Evolutionary conservation across 2,888 invertebrate genomes (phyloP), one percentile per base, ranked within the genome.

Genomic region (Strigamia maritima): DNA sequence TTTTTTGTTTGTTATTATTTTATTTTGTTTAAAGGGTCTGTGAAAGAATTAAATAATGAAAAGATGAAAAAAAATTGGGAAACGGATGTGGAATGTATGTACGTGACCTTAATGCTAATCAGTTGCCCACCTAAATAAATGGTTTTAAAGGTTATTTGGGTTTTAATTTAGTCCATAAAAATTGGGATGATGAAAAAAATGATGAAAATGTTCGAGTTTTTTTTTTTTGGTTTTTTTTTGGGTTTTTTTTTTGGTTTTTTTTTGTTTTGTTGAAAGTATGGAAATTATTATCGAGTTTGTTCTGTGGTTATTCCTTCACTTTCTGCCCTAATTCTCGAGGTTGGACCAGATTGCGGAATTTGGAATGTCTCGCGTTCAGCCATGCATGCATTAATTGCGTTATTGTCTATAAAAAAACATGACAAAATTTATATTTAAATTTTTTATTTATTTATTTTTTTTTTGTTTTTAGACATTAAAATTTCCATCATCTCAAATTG

Each of bases 401-500:
- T 44, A 44, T 44, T 44, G 14, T 44, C 44, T 44, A 35, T 12
- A n/a, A n/a, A n/a, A n/a, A n/a, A n/a, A n/a, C n/a, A n/a, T n/a
- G n/a, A n/a, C n/a, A n/a, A n/a, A n/a, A n/a, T n/a, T n/a, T 14
- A 44, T n/a, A 16, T 44, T 44, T 44, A 2, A 6, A 12, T 44
- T 12, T 44, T 70, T 10, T 70, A 19, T 24, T 70, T 28, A 19
- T 22, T 70, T 70, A 12, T 70, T 70, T 70, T 28, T 28, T 28
- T 4, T 70, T 70, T 28, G 7, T 78, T 76, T 80, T 1, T 77
- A 80, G 80, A 54, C 75, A 35, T 26, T 80, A 12, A 79, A 24
- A 78, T 79, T 80, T 76, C 80, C 80, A 35, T 75, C 79, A 26
- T 60, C 76, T 4, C 80, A 77, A 12, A 75, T 38, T 76, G 10